Conservation (phyloP, 2,797 vertebrate species). For the Okamejei kenojei region DNA sequence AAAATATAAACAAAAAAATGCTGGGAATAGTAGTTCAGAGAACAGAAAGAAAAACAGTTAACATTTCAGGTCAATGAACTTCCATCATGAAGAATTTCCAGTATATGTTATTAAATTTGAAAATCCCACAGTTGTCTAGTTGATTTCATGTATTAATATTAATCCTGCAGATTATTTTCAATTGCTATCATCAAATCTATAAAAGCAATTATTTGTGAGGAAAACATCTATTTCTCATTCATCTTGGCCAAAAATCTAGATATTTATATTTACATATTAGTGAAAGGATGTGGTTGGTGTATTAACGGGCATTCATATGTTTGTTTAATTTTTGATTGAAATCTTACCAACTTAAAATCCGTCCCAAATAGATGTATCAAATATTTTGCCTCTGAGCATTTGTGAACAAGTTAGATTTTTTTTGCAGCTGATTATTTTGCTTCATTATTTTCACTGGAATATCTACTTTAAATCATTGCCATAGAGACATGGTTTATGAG, state of each 20-base stretch:
- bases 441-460: not conserved
- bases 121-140: not conserved
- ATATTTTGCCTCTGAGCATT: constrained; percentile 7
- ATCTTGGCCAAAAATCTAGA: not conserved
- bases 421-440: too few relatives aligned
- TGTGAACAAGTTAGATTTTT: not conserved
- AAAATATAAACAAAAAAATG: too few relatives aligned
- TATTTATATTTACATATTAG: not conserved
- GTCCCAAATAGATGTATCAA: not conserved
- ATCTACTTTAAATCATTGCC: not conserved
- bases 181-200: not conserved
- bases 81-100: too few relatives aligned
- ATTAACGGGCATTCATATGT: not conserved
- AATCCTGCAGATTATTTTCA: not conserved
- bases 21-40: too few relatives aligned
- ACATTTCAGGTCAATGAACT: too few relatives aligned
- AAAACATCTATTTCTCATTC: not conserved
- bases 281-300: not conserved
- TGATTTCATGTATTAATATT: not conserved
- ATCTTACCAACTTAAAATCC: not conserved
- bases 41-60: too few relatives aligned
- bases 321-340: not conserved
- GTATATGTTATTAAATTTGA: too few relatives aligned
- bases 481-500: not conserved
- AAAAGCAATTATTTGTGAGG: not conserved